Conservation (phyloP, 2,797 vertebrate species). For the Helostoma temminkii region DNA sequence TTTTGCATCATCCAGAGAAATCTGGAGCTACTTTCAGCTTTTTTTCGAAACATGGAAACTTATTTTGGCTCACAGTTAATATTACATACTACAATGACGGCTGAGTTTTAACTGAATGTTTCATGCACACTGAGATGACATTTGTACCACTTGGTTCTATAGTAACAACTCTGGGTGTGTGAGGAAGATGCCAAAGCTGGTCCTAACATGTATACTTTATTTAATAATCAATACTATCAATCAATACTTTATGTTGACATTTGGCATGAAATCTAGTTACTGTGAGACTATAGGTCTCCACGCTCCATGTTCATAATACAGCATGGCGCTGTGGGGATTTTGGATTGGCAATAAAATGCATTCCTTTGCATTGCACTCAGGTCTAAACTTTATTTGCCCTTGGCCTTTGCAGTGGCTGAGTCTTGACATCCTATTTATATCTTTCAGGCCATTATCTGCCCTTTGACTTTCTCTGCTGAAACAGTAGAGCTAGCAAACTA, state of each 20-base stretch:
- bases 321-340: constrained; percentile 27
- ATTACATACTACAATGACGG: neutral
- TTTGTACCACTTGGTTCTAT: neutral
- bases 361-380: constrained; percentile 67
- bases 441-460: constrained; percentile 79
- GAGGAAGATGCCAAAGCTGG: neutral
- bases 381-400: constrained; percentile 80
- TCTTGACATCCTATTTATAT: constrained; percentile 89
- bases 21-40: too few species aligned
- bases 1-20: too few species aligned
- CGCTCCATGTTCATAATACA: constrained; percentile 27
- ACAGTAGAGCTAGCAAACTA: constrained; percentile 84
- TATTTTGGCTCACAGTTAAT: too few species aligned
- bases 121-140: neutral
- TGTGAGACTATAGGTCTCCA: neutral
- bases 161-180: neutral
- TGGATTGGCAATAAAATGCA: constrained; percentile 58
- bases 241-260: neutral
- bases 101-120: neutral
- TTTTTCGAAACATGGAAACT: neutral
- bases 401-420: constrained; percentile 77
- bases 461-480: constrained; percentile 88
- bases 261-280: neutral
- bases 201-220: neutral
- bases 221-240: too few species aligned